Conservation (phyloP, 2,888 invertebrate species). For the Cryptocheilus praepositus region DNA sequence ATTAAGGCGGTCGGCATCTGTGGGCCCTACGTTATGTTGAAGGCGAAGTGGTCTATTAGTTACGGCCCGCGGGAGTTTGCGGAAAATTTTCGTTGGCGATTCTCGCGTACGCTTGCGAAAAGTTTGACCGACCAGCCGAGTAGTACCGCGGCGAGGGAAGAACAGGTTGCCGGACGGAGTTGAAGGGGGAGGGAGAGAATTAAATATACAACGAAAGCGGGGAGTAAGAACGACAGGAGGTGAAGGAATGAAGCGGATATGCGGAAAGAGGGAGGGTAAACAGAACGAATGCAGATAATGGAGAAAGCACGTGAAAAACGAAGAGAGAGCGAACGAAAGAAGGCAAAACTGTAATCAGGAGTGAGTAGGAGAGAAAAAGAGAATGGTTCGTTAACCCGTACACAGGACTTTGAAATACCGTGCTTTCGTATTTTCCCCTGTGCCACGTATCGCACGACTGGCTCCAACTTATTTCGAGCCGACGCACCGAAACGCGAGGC, state of each 20-base stretch:
- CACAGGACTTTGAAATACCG: conserved; percentile 49
- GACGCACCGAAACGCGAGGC: conserved; percentile 20
- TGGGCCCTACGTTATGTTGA: neutral
- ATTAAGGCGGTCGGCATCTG: neutral
- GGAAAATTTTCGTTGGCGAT: conserved; percentile 46
- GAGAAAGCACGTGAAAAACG: conserved; percentile 1
- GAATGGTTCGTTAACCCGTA: conserved; percentile 43
- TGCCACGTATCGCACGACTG: conserved; percentile 37
- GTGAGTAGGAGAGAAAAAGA: conserved; percentile 14
- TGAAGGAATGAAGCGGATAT: neutral
- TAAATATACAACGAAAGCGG: too few relatives aligned
- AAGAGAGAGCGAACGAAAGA: conserved; percentile 10
- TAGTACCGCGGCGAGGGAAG: neutral
- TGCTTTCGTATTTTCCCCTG: conserved; percentile 52
- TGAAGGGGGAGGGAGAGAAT: neutral
- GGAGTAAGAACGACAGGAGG: neutral
- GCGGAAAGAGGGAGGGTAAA: neutral
- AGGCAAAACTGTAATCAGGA: conserved; percentile 5
- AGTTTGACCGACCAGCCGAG: conserved; percentile 9
- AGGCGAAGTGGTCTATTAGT: conserved; percentile 53
- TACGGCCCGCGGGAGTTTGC: conserved; percentile 47
- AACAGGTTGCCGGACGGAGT: too few relatives aligned
- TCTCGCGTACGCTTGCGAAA: conserved; percentile 8
- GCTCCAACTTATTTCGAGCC: conserved; percentile 32
- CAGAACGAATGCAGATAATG: neutral